Base-by-base conservation (phyloP, 1,140 invertebrate genomes). In the Drosophila tsacasi region DNA sequence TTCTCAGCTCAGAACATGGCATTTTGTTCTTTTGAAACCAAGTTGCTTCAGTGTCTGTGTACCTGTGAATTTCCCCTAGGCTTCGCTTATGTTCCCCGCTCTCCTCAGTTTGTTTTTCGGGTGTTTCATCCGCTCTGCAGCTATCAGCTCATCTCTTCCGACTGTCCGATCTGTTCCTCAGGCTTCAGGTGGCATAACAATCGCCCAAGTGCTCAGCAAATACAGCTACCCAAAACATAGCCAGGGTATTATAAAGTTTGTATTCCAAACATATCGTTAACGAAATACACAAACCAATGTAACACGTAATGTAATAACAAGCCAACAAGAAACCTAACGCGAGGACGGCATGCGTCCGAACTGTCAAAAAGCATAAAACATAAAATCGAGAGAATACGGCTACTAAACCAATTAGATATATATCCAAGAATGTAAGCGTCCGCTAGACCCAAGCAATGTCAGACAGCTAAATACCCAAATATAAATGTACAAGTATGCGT, bases 221-320 rank as follows among this genome's bases (percentile, higher is more conserved):
- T 47, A 39, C 57, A 84, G 66, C 81, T 84, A 81, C 58, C 84
- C 64, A 60, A 63, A 73, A 69, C 66, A 89, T 84, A 90, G 73
- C 66, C 84, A 81, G 84, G 85, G 75, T 84, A 81, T 85, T 84
- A 84, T 79, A 89, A 89, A 72, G 81, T 90, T 89, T 84, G 85
- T 89, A 90, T 89, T 90, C 84, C 81, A 84, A 74, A 89, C 84
- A 89, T 89, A 89, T 89, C 84, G 84, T 90, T 89, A 90, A 84
- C 80, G 74, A 83, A 87, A 87, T 81, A 80, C 75, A 69, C 69
- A 86, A 86, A 59, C 67, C 57, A 76, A 84, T 89, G 62, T 66
- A 84, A 61, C 23, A 78, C 52, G n/a, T 69, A 52, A 42, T 47
- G 54, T 42, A 77, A 72, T 30, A 78, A 58, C 74, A 71, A 69